These are phyloP conservation scores for Lepidurus apus DNA, from an alignment of 1,140 invertebrate genomes.

Conservation along the genomic window DNA sequence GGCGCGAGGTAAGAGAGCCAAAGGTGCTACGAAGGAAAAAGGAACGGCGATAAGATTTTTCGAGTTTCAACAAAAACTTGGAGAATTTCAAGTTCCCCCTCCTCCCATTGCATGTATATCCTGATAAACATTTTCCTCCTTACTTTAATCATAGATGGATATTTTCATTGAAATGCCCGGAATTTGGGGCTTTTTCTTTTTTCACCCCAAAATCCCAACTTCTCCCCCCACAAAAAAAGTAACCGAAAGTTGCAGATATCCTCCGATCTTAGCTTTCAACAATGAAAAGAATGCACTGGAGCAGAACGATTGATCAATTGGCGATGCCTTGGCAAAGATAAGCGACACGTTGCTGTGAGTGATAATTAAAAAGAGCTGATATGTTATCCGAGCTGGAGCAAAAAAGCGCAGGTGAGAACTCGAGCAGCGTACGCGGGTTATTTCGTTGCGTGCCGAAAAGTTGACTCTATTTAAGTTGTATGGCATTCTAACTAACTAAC, in stretches of 20 bases:
- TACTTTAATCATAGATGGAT: too few relatives aligned
- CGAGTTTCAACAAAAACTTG: background rate
- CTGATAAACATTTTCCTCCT: too few relatives aligned
- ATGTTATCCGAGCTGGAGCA: conserved; percentile 2
- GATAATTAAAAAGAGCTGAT: conserved; percentile 19
- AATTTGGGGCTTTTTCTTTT: too few relatives aligned
- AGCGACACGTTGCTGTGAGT: conserved; percentile 14
- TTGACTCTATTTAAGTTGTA: too few relatives aligned
- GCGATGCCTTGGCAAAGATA: background rate
- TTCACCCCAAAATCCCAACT: too few relatives aligned
- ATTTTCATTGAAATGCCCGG: too few relatives aligned
- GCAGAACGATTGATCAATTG: conserved; percentile 21
- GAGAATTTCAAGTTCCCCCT: too few relatives aligned
- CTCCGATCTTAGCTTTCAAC: background rate
- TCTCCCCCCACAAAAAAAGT: background rate
- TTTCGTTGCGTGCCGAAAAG: too few relatives aligned
- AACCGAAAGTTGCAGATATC: background rate
- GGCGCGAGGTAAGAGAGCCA: background rate
- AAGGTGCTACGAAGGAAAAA: background rate
- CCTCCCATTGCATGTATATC: too few relatives aligned
- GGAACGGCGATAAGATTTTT: background rate
- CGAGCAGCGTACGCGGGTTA: background rate
- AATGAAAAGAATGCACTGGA: background rate
- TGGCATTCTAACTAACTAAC: too few relatives aligned
- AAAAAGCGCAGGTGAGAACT: conserved; percentile 18